phyloP scores from a whole-genome alignment of 1,140 invertebrate species.

The Sycophila sp. region DNA sequence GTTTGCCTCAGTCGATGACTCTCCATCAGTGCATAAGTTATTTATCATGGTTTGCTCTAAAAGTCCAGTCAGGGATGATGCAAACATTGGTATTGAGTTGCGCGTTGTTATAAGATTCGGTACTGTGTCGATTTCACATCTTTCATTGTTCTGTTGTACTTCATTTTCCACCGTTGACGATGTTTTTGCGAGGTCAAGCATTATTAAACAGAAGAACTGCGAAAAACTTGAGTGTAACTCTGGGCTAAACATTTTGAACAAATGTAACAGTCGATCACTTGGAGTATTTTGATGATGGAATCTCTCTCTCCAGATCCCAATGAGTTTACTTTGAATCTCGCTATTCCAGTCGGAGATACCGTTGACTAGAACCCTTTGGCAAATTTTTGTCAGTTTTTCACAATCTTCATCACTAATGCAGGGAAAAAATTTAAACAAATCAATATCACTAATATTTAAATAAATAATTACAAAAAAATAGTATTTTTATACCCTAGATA shows the following conservation, averaged over 20 bases:
- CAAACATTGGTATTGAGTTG: slow-evolving; percentile 77
- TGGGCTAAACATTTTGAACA: slow-evolving; percentile 59
- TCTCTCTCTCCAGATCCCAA: slow-evolving; percentile 64
- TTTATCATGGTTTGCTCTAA: background rate
- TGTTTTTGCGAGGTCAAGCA: slow-evolving; percentile 62
- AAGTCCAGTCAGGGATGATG: slow-evolving; percentile 63
- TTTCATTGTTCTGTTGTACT: slow-evolving; percentile 68
- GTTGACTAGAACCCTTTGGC: background rate
- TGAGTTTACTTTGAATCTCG: slow-evolving; percentile 59
- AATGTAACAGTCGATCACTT: slow-evolving; percentile 53
- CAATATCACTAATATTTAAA: background rate
- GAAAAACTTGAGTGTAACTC: slow-evolving; percentile 61
- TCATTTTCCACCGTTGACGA: slow-evolving; percentile 68
- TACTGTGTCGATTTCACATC: slow-evolving; percentile 68
- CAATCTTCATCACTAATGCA: no score
- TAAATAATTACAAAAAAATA: background rate
- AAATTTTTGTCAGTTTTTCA: background rate
- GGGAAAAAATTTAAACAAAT: no score
- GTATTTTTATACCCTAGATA: background rate
- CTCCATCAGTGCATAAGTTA: no score
- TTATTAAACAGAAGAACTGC: slow-evolving; percentile 56
- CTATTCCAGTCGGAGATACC: slow-evolving; percentile 53
- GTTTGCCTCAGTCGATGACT: no score
- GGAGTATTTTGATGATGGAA: slow-evolving; percentile 45
- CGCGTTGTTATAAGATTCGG: no score